A percentile compares a stretch with the other conserved stretches of the same genome.
Evolutionary conservation across 1,140 invertebrate species (phyloP).

Genomic region (Drosophila sproati): DNA sequence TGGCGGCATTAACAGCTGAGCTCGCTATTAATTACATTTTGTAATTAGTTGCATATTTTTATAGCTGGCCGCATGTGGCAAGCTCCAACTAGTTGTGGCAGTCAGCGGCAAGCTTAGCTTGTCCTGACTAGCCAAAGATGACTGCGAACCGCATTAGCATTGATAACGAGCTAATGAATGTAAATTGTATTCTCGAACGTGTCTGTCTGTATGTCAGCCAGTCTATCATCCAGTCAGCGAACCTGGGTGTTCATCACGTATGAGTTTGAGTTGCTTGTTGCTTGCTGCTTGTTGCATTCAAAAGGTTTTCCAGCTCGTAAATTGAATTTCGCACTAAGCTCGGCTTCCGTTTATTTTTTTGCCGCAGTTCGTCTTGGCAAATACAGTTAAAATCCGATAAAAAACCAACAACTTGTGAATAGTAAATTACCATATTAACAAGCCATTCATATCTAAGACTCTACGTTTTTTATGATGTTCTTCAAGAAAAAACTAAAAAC

Average conservation of each 20-base stretch:
- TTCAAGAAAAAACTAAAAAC: too few species aligned
- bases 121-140: constrained; percentile 45
- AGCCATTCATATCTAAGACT: too few species aligned
- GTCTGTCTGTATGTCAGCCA: constrained; percentile 7
- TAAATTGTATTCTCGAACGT: constrained; percentile 69
- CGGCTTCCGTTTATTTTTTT: constrained; percentile 65
- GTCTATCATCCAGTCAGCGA: background rate
- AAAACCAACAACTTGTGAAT: constrained; percentile 4
- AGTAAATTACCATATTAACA: background rate
- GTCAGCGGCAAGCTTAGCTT: constrained; percentile 16
- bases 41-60: constrained; percentile 74
- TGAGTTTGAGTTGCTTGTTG: constrained; percentile 39
- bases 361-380: constrained; percentile 36
- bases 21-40: constrained; percentile 77
- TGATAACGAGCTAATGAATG: constrained; percentile 83
- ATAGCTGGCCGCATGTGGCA: constrained; percentile 48
- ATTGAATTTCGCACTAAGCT: constrained; percentile 75
- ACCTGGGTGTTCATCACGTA: constrained; percentile 43
- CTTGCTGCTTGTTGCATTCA: too few species aligned
- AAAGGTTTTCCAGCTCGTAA: constrained; percentile 44
- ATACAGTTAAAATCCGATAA: constrained; percentile 52
- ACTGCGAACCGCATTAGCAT: constrained; percentile 70
- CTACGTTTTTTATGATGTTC: too few species aligned
- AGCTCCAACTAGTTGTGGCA: background rate
- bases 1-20: constrained; percentile 56